Conservation (phyloP, 2,113 vertebrate species). For the Ammodytes marinus region DNA sequence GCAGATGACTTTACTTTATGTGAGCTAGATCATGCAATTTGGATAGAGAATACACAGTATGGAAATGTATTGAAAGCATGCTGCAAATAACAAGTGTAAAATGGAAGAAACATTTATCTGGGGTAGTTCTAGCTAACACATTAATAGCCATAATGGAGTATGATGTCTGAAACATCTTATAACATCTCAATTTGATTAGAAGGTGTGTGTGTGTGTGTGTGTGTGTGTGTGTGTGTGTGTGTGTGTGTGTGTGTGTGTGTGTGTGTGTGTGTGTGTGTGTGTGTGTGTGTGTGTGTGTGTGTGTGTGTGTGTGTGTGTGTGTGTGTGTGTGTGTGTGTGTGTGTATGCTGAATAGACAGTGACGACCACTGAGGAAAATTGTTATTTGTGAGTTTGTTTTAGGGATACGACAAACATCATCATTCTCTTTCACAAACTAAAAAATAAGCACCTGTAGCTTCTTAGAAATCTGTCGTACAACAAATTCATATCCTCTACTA, state of each 20-base stretch:
- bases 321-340: too few species aligned
- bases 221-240: too few species aligned
- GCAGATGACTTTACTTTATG: neutral
- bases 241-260: too few species aligned
- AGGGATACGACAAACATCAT: slow-evolving; percentile 23
- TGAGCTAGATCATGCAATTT: too few species aligned
- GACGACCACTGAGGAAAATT: neutral
- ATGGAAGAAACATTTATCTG: neutral
- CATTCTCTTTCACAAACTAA: slow-evolving; percentile 18
- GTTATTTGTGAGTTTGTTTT: neutral
- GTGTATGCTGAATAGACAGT: too few species aligned
- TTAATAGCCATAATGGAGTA: neutral
- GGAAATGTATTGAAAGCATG: neutral
- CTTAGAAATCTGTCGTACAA: slow-evolving; percentile 73
- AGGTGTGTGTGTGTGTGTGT: too few species aligned
- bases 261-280: too few species aligned
- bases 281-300: too few species aligned
- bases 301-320: too few species aligned
- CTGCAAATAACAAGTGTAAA: neutral
- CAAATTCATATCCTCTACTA: slow-evolving; percentile 67
- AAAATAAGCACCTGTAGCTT: slow-evolving; percentile 66
- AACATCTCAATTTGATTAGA: neutral
- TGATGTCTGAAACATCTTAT: neutral
- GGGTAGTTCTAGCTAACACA: neutral
- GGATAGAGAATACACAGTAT: neutral